Evolutionary conservation across 2,113 vertebrate species (phyloP).

Genomic region (Triplophysa rosa): DNA sequence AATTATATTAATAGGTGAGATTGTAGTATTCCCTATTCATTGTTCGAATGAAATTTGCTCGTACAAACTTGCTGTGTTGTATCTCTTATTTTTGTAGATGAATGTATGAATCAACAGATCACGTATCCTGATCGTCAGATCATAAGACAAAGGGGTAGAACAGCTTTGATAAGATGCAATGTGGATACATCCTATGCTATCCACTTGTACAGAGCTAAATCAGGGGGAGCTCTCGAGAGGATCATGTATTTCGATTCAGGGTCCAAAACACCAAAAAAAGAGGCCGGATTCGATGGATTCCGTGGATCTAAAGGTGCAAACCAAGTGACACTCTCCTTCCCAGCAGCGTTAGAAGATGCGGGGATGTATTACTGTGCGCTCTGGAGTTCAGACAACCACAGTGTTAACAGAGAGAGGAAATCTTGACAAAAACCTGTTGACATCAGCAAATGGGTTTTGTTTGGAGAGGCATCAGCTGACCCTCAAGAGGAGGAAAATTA

Average conservation of each 20-base stretch:
- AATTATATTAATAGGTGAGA: not conserved
- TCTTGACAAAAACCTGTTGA: not conserved
- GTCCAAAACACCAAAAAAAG: not conserved
- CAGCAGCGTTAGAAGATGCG: not conserved
- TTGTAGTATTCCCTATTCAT: not conserved
- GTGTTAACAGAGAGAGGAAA: not conserved
- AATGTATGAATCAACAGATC: not conserved
- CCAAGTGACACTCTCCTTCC: not conserved
- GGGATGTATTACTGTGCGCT: not conserved
- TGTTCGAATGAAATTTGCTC: not conserved
- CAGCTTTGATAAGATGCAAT: not conserved
- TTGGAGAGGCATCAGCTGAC: no score
- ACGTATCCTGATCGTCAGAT: not conserved
- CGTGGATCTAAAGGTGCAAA: not conserved
- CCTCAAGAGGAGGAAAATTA: no score
- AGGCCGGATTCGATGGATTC: not conserved
- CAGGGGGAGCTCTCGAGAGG: not conserved
- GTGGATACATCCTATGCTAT: not conserved
- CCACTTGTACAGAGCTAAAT: not conserved
- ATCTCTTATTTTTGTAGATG: not conserved
- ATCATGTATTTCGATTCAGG: not conserved
- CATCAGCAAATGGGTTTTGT: no score
- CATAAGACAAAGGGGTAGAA: not conserved
- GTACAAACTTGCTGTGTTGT: not conserved
- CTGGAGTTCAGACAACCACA: not conserved